Evolutionary conservation across 1,140 invertebrate species (phyloP), one percentile per base, ranked within the genome.

Genomic region (Chrysomallon squamiferum): DNA sequence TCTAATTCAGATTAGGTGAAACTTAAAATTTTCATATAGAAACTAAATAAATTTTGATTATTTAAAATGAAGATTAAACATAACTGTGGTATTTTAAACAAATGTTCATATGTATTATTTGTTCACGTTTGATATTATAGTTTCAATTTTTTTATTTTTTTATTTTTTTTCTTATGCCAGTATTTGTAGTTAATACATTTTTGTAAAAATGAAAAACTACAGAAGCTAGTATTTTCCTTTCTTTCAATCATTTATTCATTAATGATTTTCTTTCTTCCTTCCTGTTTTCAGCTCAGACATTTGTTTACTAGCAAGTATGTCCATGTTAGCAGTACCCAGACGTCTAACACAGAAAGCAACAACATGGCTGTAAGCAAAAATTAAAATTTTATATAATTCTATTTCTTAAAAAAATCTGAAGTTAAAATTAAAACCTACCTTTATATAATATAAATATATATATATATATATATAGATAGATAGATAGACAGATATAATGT

Each of bases 291-390:
- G 82, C 59, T 84, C 32, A 66, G 69, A 13, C 79, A 84, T 58
- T 35, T 71, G 38, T 84, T 82, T 60, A 79, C 77, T 2, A 54
- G 64, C 18, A 84, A 82, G 66, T 82, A 76, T 65, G 70, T 82
- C 41, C 82, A 84, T 61, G 75, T 82, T 64, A 82, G 78, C 61
- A 79, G 80, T 22, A 80, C 78, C 29, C 71, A 77, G 35, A 84
- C 78, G 3, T 81, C 79, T 27, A 62, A 64, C 7, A 76, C 74
- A 29, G 82, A 84, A 58, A 73, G 72, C 41, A 84, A 79, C 68
- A 82, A 84, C 62, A 84, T 84, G 82, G 72, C 78, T 56, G 82
- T 82, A 71, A 78, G 76, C 75, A 15, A 2, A 32, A 27, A 15
- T 22, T 32, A 25, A 50, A 25, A 20, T 18, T 25, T 22, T 11